A percentile compares a stretch with the other conserved stretches of the same genome.
Conservation (phyloP, 2,797 vertebrate species). For the Sebastes itinus region DNA sequence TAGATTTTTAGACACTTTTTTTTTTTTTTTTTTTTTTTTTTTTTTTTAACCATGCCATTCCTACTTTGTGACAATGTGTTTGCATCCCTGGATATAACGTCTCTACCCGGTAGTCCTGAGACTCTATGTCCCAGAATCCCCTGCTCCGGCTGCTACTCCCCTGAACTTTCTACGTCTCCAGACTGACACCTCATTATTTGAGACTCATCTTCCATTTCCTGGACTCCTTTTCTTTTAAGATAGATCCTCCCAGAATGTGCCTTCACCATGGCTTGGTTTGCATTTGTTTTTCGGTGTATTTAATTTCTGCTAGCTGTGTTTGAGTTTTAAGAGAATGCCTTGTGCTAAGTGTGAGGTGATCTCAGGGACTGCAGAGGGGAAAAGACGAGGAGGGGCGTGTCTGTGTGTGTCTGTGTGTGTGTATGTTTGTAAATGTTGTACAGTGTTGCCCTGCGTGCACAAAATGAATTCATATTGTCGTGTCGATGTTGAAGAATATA, state of each 20-base stretch:
- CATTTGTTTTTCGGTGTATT: conserved; percentile 50
- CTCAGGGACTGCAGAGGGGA: conserved; percentile 78
- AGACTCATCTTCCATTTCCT: conserved; percentile 24
- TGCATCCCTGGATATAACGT: conserved; percentile 53
- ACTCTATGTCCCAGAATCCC: conserved; percentile 33
- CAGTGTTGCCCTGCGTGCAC: conserved; percentile 45
- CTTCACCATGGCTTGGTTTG: conserved; percentile 74
- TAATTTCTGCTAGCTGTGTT: conserved; percentile 32
- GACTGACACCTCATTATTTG: conserved; percentile 7
- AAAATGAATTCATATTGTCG: conserved; percentile 14
- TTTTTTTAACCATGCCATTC: neutral
- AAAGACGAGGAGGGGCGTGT: conserved; percentile 12
- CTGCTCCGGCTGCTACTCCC: conserved; percentile 21
- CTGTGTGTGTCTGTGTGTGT: neutral
- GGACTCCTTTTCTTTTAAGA: conserved; percentile 47
- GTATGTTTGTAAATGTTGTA: conserved; percentile 54
- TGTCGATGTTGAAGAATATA: conserved; percentile 34
- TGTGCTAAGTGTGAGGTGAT: conserved; percentile 76
- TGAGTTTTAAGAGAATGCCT: conserved; percentile 65
- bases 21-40: no score
- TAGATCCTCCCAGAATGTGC: conserved; percentile 80
- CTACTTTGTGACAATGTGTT: conserved; percentile 14
- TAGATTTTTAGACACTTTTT: neutral
- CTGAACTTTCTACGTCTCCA: conserved; percentile 23
- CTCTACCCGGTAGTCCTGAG: neutral